Base-by-base conservation (phyloP, 2,888 invertebrate genomes). In the Idaea biselata region DNA sequence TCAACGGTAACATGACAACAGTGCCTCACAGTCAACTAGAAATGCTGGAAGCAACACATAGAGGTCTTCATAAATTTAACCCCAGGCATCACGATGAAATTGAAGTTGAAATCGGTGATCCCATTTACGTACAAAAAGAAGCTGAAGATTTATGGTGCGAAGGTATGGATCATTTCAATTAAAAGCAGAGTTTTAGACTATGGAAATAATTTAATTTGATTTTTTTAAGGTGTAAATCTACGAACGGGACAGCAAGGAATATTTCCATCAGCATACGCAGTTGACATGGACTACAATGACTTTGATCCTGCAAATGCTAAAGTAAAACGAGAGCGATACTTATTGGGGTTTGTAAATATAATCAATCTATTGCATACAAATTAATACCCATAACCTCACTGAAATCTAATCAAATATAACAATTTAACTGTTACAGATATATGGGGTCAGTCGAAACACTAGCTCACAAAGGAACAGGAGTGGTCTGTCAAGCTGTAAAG, bases 141-240 rank as follows among this genome's bases (percentile, higher is more conserved):
- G 97, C 97, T 18, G 99, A 99, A 74, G 99, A 99, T 86, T 93
- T 98, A 68, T 99, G 99, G 99, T 98, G 98, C 87, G 98, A 98
- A 95, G 99, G 99, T 97, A 84, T 67, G 17, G 18, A 57, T 2
- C 44, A 53, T 62, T 18, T 44, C 56, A 18, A 44, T 56, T 31
- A 58, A 44, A n/a, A 53, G 32, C 11, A 7, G 8, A 16, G 16
- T 17, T 17, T 18, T 32, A 55, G 2, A 16, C 16, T 60, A 14
- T 17, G n/a, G 11, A 14, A 31, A 32, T 33, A 32, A 32, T 1
- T 54, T 44, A 18, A 58, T 62, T 14, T 11, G 53, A 16, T 44
- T 65, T 65, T 60, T 58, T 58, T 58, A 83, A 97, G 98, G 97
- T 58, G 97, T 99, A 0, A 99, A 99, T 90, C 93, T 99, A 73